These are phyloP conservation scores for Cirrhinus mrigala DNA, from an alignment of 2,797 vertebrate species.

Conservation along the genomic window DNA sequence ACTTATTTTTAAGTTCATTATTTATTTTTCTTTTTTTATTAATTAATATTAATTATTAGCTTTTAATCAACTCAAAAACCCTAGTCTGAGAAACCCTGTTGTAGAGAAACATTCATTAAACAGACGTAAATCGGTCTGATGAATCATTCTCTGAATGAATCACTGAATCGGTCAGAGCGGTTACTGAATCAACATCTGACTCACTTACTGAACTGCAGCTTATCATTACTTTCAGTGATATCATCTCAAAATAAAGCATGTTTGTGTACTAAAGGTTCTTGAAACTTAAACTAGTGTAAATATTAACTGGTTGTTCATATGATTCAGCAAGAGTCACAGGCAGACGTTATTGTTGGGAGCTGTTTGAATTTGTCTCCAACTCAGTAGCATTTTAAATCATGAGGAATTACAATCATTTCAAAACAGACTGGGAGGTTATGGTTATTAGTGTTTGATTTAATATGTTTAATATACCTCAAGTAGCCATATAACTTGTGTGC, in stretches of 20 bases:
- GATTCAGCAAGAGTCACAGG: neutral
- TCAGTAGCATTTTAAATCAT: neutral
- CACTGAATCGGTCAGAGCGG: neutral
- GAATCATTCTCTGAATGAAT: neutral
- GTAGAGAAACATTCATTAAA: neutral
- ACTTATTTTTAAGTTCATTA: neutral
- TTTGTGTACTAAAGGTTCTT: neutral
- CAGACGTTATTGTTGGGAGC: neutral
- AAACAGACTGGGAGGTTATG: constrained; percentile 9
- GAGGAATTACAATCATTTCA: neutral
- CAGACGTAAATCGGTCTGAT: neutral
- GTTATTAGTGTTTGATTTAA: neutral
- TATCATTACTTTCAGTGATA: neutral
- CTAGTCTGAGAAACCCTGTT: neutral
- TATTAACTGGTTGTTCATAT: constrained; percentile 4
- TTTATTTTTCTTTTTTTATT: neutral
- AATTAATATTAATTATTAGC: neutral
- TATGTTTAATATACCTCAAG: neutral
- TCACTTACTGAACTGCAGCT: neutral
- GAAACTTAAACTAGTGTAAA: neutral
- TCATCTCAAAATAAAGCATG: neutral
- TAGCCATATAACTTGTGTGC: neutral
- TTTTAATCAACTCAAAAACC: neutral
- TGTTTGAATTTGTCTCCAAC: neutral
- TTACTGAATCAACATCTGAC: neutral